phyloP scores from a whole-genome alignment of 2,888 invertebrate genomes.

The Oasisia sp. region DNA sequence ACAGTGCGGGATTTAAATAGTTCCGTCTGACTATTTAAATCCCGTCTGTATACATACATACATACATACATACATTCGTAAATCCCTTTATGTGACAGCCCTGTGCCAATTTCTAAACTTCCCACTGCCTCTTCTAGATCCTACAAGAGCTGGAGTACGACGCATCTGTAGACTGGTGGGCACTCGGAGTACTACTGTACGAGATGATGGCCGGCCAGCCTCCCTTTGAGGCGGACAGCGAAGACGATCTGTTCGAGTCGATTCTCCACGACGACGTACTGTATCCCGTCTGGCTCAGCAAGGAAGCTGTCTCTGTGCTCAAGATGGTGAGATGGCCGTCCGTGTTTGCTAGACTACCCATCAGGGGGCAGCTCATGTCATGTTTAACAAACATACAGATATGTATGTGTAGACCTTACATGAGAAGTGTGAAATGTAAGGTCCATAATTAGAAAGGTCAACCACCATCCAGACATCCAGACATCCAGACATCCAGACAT shows the following conservation, averaged over 20 bases:
- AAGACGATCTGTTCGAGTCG: conserved; percentile 98
- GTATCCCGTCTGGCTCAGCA: conserved; percentile 97
- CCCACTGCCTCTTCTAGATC: conserved; percentile 69
- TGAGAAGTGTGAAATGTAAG: no score
- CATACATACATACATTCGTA: no score
- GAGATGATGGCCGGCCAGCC: conserved; percentile 99
- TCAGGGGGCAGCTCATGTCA: not conserved
- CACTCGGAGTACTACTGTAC: conserved; percentile 96
- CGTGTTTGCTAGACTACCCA: not conserved
- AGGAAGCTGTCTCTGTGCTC: conserved; percentile 89
- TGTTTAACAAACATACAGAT: no score
- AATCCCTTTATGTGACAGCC: not conserved
- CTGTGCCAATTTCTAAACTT: not conserved
- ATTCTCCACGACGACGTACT: conserved; percentile 96
- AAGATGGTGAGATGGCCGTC: conserved; percentile 73
- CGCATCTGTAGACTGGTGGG: conserved; percentile 81
- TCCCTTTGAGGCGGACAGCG: conserved; percentile 99
- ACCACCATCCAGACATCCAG: no score
- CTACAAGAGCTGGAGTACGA: conserved; percentile 87
- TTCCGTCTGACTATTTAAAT: no score
- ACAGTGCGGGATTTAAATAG: no score
- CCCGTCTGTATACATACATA: no score
- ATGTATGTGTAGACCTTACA: no score
- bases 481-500: no score
- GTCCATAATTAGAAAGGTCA: no score